Evolutionary conservation across 92 coral and sea anemone species (phyloP).

Genomic region (Epizoanthus illoricatus): DNA sequence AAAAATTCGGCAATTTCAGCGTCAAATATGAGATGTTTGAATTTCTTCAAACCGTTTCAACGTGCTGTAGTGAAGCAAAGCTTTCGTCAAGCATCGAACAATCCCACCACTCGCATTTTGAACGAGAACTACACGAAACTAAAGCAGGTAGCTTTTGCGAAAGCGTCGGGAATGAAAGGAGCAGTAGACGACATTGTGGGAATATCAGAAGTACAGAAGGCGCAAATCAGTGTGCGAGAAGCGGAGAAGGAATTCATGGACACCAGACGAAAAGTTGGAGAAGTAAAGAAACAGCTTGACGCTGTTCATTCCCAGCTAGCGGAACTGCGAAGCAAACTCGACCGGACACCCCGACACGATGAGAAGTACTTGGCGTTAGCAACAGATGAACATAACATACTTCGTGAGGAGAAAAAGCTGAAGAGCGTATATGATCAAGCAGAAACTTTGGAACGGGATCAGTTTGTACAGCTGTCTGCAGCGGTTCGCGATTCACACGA

Average conservation of each 20-base stretch:
- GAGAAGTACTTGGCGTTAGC: conserved; percentile 90
- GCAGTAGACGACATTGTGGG: conserved; percentile 85
- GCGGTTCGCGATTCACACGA: conserved; percentile 93
- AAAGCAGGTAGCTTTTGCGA: conserved; percentile 40
- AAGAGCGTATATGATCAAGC: conserved; percentile 65
- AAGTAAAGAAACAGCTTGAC: conserved; percentile 60
- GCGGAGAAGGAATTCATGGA: conserved; percentile 88
- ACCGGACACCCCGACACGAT: conserved; percentile 92
- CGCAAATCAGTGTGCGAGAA: conserved; percentile 75
- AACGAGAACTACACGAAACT: conserved; percentile 11
- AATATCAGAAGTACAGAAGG: conserved; percentile 86
- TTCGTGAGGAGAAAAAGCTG: conserved; percentile 79
- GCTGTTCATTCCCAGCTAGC: conserved; percentile 66
- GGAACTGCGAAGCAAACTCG: conserved; percentile 82
- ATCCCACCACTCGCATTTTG: neutral
- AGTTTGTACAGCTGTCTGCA: conserved; percentile 83
- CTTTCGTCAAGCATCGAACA: neutral
- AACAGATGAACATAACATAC: conserved; percentile 88
- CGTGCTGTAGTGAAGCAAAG: neutral
- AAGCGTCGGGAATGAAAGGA: conserved; percentile 51
- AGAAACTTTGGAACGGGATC: conserved; percentile 86
- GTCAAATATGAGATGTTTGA: conserved; percentile 13
- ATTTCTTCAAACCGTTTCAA: neutral
- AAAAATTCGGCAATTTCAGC: neutral
- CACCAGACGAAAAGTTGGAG: conserved; percentile 70